phyloP scores from a whole-genome alignment of 2,888 invertebrate species.

The Epirrhoe alternata region DNA sequence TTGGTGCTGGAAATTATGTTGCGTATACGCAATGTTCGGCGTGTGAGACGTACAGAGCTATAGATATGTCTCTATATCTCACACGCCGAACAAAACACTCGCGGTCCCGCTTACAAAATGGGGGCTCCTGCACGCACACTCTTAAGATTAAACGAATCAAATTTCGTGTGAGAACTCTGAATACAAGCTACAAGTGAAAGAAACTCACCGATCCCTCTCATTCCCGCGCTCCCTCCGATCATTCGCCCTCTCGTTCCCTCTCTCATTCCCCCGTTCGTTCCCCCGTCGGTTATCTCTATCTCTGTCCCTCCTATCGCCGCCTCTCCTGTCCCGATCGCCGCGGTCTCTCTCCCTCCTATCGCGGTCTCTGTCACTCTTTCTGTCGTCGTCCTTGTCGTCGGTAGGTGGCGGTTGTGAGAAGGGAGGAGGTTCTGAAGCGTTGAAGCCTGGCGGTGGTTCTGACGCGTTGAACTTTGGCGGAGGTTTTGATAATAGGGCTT shows the following conservation, averaged over 20 bases:
- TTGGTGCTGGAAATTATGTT: too few relatives aligned
- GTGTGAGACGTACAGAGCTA: too few relatives aligned
- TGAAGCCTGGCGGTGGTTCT: conserved; percentile 75
- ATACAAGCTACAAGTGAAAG: too few relatives aligned
- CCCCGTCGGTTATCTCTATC: conserved; percentile 37
- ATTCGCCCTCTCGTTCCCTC: conserved; percentile 29
- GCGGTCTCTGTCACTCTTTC: conserved; percentile 44
- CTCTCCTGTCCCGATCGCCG: conserved; percentile 58
- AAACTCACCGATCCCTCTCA: conserved; percentile 39
- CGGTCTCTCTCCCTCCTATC: conserved; percentile 58
- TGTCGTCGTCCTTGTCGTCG: conserved; percentile 59
- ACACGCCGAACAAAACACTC: too few relatives aligned
- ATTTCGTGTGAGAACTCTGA: too few relatives aligned
- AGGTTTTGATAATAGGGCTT: conserved; percentile 81
- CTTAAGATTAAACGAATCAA: too few relatives aligned
- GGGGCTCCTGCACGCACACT: too few relatives aligned
- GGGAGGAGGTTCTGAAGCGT: conserved; percentile 61
- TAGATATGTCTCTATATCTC: too few relatives aligned
- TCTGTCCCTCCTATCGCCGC: conserved; percentile 52
- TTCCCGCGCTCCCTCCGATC: conserved; percentile 35
- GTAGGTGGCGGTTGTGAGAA: conserved; percentile 62
- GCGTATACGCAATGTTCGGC: too few relatives aligned
- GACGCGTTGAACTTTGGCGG: conserved; percentile 78
- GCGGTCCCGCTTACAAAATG: too few relatives aligned
- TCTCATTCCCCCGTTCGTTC: conserved; percentile 20